phyloP scores from a whole-genome alignment of 2,888 invertebrate species.

The Orthosia incerta region DNA sequence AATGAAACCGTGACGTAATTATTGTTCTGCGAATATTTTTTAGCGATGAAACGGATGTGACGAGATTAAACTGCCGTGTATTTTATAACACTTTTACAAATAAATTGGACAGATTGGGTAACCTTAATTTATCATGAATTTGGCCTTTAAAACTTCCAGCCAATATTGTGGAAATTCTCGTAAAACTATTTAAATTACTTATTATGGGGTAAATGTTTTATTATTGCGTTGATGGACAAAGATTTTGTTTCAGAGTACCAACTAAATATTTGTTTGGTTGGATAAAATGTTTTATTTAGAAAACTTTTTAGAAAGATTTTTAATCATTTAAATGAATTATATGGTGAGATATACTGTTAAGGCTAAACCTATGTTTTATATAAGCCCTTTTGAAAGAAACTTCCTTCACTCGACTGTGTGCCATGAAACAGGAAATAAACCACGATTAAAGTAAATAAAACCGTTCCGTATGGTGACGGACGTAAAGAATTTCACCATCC shows the following conservation, averaged over 20 bases:
- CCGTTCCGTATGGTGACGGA: no score
- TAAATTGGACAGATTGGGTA: background rate
- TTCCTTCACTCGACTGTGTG: no score
- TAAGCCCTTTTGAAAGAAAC: no score
- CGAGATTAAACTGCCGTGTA: background rate
- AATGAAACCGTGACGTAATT: conserved; percentile 11
- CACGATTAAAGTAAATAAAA: background rate
- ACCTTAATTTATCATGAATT: conserved; percentile 6
- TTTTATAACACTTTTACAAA: background rate
- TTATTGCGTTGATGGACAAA: background rate
- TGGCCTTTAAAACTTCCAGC: background rate
- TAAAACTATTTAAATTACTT: conserved; percentile 6
- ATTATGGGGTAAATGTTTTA: background rate
- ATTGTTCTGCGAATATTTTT: background rate
- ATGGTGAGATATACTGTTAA: background rate
- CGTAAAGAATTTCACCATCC: no score
- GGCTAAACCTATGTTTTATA: no score
- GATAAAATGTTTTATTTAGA: background rate
- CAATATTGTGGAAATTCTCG: background rate
- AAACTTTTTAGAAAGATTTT: background rate
- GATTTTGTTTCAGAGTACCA: conserved; percentile 5
- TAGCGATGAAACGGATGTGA: background rate
- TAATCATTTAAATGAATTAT: background rate
- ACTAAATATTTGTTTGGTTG: background rate
- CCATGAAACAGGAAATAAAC: background rate